Conservation (phyloP, 2,888 invertebrate species). For the Serrognathus titanus region DNA sequence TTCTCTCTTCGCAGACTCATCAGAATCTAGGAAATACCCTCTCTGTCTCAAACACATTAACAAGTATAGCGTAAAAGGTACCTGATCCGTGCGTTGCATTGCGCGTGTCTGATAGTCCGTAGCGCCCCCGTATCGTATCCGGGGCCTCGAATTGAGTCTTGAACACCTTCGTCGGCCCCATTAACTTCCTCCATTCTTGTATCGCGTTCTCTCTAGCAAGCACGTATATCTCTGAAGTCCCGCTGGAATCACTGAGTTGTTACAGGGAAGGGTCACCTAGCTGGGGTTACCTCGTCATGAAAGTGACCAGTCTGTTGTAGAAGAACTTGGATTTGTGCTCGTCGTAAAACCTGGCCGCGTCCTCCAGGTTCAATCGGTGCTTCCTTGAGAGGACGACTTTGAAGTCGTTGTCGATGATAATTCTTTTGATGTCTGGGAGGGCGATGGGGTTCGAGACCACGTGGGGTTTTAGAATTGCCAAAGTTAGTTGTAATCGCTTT, state of each 20-base stretch:
- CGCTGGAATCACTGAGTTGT: constrained; percentile 60
- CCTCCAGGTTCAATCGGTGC: constrained; percentile 56
- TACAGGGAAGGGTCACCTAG: neutral
- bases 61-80: constrained; percentile 36
- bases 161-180: constrained; percentile 89
- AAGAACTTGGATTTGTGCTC: constrained; percentile 84
- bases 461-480: constrained; percentile 87
- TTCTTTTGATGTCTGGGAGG: constrained; percentile 62
- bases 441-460: constrained; percentile 73
- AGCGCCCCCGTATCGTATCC: constrained; percentile 73
- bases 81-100: constrained; percentile 95
- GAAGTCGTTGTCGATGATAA: constrained; percentile 67
- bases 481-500: constrained; percentile 62
- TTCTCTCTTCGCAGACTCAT: constrained; percentile 70
- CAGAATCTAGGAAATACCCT: constrained; percentile 61
- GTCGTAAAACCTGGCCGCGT: constrained; percentile 73
- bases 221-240: constrained; percentile 77
- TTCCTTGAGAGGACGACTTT: constrained; percentile 68
- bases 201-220: constrained; percentile 76
- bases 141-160: constrained; percentile 77
- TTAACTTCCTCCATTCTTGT: constrained; percentile 72
- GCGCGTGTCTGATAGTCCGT: constrained; percentile 89
- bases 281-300: constrained; percentile 69
- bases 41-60: neutral
- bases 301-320: constrained; percentile 74